These are phyloP conservation scores for Chrysolina haemoptera DNA, from an alignment of 2,888 invertebrate genomes.

Conservation along the genomic window DNA sequence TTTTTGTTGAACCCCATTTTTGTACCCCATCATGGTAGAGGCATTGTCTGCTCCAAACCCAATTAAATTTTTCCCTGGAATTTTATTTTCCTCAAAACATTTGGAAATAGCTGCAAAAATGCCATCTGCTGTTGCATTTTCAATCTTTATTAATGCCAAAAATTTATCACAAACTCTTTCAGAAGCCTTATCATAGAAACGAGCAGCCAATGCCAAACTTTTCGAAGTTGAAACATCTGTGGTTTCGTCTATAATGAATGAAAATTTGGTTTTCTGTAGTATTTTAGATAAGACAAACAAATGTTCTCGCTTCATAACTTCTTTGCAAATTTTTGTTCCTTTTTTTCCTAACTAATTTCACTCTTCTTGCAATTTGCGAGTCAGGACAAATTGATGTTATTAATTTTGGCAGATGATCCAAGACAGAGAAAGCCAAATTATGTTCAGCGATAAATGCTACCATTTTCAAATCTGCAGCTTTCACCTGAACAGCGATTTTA, in stretches of 20 bases:
- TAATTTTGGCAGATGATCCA: constrained; percentile 31
- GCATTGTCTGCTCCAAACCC: constrained; percentile 46
- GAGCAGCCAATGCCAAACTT: constrained; percentile 34
- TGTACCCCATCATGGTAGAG: constrained; percentile 36
- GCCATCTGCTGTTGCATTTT: constrained; percentile 22
- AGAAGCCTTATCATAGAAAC: constrained; percentile 34
- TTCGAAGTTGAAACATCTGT: constrained; percentile 26
- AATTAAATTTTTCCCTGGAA: constrained; percentile 30
- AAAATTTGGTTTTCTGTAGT: constrained; percentile 26
- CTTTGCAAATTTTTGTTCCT: constrained; percentile 24
- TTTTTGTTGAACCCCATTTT: constrained; percentile 33
- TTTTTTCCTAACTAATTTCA: constrained; percentile 20
- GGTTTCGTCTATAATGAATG: too few relatives aligned
- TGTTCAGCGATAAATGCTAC: constrained; percentile 32
- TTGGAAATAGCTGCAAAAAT: constrained; percentile 29
- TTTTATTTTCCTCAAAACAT: constrained; percentile 30
- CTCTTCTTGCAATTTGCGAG: constrained; percentile 23
- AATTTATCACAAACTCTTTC: constrained; percentile 30
- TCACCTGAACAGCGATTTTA: constrained; percentile 7
- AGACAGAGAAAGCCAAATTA: constrained; percentile 29
- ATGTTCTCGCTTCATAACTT: constrained; percentile 22
- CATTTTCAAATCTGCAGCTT: constrained; percentile 24
- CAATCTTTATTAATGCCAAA: constrained; percentile 30
- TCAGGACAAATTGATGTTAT: constrained; percentile 26
- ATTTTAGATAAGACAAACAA: constrained; percentile 18